Conservation (phyloP, 2,888 invertebrate genomes). For the Eugnorisma glareosa region DNA sequence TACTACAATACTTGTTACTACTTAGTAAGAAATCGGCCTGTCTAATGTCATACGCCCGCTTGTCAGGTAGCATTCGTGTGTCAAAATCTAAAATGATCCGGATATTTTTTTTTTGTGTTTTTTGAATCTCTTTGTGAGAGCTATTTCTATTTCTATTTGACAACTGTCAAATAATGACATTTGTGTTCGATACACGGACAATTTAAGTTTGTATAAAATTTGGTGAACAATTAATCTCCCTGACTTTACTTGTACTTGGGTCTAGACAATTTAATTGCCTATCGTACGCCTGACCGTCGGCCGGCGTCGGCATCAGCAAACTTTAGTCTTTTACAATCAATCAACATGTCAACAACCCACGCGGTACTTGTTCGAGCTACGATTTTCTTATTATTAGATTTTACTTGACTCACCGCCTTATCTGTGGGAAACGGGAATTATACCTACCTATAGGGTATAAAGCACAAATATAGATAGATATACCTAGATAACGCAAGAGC, state of each 20-base stretch:
- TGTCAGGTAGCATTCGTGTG: no score
- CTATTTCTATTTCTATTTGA: not conserved
- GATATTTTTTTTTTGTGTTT: no score
- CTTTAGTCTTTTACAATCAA: slow-evolving; percentile 61
- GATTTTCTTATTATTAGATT: slow-evolving; percentile 46
- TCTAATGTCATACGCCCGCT: no score
- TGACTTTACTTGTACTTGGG: slow-evolving; percentile 15
- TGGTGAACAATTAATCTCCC: slow-evolving; percentile 4
- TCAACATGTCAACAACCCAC: slow-evolving; percentile 62
- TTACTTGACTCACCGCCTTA: slow-evolving; percentile 17
- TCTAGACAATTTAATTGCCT: slow-evolving; percentile 63
- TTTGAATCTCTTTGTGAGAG: no score
- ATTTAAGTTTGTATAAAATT: not conserved
- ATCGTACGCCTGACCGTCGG: slow-evolving; percentile 44
- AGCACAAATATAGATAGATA: no score
- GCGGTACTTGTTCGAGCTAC: slow-evolving; percentile 44
- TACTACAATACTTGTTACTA: no score
- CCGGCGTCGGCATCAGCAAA: slow-evolving; percentile 40
- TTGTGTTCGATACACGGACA: not conserved
- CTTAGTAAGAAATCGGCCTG: no score
- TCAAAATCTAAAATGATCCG: no score
- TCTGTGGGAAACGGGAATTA: not conserved
- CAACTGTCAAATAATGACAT: not conserved
- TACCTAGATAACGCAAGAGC: no score
- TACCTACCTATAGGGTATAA: no score